These are phyloP conservation scores for Natrix natrix DNA, from an alignment of 2,797 vertebrate genomes.

Conservation along the genomic window DNA sequence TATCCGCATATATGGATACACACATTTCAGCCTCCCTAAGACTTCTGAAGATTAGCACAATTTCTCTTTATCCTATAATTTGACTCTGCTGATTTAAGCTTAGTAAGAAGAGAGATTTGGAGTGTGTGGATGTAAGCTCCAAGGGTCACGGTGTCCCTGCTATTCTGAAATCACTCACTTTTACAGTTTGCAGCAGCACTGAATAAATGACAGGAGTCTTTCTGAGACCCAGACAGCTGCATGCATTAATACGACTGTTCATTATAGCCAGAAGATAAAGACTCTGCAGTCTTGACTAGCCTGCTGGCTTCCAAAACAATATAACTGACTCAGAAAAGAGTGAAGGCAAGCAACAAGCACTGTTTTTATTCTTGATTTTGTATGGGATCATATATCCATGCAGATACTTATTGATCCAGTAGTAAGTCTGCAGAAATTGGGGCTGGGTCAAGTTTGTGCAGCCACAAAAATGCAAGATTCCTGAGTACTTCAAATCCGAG, in stretches of 20 bases:
- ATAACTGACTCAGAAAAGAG: background rate
- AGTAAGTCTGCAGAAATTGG: background rate
- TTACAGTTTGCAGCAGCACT: background rate
- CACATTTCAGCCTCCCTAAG: background rate
- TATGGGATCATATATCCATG: background rate
- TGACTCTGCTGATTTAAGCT: background rate
- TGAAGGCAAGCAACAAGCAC: accelerated
- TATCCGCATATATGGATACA: background rate
- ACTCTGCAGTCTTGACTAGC: background rate
- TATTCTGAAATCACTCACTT: background rate
- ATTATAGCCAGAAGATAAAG: background rate
- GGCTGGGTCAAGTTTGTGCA: background rate
- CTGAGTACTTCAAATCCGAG: background rate
- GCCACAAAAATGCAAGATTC: background rate
- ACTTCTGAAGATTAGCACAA: background rate
- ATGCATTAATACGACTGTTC: slow-evolving; percentile 6
- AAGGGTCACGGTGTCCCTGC: background rate
- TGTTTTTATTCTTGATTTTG: background rate
- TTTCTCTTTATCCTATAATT: slow-evolving; percentile 2
- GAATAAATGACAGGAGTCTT: slow-evolving; percentile 11
- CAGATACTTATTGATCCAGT: background rate
- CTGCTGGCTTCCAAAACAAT: background rate
- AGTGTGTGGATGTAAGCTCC: background rate
- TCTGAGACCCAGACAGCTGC: background rate
- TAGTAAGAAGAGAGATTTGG: slow-evolving; percentile 3